Evolutionary conservation across 2,797 vertebrate genomes (phyloP), one percentile per base, ranked within the genome.

Genomic region (Neomorphus geoffroyi): DNA sequence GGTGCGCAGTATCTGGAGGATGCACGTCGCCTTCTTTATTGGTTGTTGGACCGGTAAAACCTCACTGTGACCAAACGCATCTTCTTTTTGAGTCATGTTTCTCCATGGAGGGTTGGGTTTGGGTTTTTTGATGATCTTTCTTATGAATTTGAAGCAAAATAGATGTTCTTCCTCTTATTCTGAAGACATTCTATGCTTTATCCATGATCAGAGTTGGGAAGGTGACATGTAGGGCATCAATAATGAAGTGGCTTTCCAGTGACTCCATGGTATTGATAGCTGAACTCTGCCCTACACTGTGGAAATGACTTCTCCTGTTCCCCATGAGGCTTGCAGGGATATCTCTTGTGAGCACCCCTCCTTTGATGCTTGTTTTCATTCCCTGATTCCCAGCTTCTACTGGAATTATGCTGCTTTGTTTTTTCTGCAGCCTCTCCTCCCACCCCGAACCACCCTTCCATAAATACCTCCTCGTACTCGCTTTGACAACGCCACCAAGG

Each of bases 11-110:
- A 37, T 18, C 54, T 33, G 50, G 26, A 10, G 24, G 37, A 26
- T 4, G 8, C 37, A 1, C 0, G 0, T 13, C 1, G 0, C 0
- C n/a, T 32, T 11, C 39, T 57, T 7, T n/a, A 0, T 1, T n/a
- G 61, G 58, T 7, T 32, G 4, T 9, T 27, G 43, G 14, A 57
- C 15, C 46, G 51, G 58, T 10, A 26, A 8, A 66, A 56, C 81
- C 30, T 65, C 62, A 0, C 7, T 16, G 4, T 17, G 86, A 53
- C 41, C 35, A 72, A 35, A 27, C 2, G 8, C 45, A 1, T 10
- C 27, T 4, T 39, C 46, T 45, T 18, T 45, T 69, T 17, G 32
- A 12, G 39, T 10, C 2, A 2, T 24, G 6, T 21, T 57, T 88
- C 37, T 60, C 41, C 10, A 18, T 6, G 15, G 23, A 21, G 45